Conservation (phyloP, 2,888 invertebrate species). For the Luperina testacea region DNA sequence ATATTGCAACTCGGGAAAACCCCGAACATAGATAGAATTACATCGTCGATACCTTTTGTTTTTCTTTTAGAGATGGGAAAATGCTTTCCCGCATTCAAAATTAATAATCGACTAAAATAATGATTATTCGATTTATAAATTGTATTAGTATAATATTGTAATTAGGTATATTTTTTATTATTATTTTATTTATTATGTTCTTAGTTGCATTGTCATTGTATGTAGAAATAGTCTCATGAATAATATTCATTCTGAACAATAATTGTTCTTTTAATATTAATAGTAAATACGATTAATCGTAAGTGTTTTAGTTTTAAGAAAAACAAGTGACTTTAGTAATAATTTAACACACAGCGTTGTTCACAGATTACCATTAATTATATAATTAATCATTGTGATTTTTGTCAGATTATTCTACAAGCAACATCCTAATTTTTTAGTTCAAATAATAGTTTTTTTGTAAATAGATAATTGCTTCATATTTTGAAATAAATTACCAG, state of each 20-base stretch:
- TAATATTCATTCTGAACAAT: background rate
- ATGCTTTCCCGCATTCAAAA: constrained; percentile 4
- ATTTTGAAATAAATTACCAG: no score
- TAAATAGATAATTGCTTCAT: no score
- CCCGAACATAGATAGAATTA: background rate
- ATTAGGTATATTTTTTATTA: background rate
- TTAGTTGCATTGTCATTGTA: background rate
- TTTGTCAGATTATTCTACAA: no score
- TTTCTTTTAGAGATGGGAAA: constrained; percentile 37
- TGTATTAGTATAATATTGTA: background rate
- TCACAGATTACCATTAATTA: no score
- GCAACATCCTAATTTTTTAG: no score
- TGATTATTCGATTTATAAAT: constrained; percentile 16
- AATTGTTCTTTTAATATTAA: background rate
- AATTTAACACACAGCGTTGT: no score
- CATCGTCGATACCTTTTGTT: background rate
- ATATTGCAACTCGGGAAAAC: constrained; percentile 16
- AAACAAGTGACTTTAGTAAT: no score
- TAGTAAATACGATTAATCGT: background rate
- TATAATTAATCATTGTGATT: no score
- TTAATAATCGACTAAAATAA: constrained; percentile 57
- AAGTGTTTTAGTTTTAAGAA: background rate
- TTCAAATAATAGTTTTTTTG: no score
- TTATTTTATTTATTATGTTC: background rate
- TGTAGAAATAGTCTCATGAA: background rate